These are phyloP conservation scores for Xerus inauris DNA, from an alignment of 2,113 vertebrate species.

Conservation along the genomic window DNA sequence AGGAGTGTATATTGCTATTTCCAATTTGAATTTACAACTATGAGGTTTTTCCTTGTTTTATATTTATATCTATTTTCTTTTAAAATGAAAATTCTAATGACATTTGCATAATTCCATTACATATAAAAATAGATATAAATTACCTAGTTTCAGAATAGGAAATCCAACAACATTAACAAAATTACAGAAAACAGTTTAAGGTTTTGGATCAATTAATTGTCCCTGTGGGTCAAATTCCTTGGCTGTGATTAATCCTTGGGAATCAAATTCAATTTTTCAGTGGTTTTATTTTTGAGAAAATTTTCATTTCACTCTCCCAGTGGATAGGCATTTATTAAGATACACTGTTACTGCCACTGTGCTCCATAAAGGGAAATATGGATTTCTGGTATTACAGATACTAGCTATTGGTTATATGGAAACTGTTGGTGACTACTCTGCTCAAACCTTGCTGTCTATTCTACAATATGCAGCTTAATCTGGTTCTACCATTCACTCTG, in stretches of 20 bases:
- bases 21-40: constrained; percentile 25
- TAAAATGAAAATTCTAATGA: constrained; percentile 46
- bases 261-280: background rate
- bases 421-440: background rate
- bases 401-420: background rate
- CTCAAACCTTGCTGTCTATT: background rate
- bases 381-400: background rate
- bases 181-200: constrained; percentile 9
- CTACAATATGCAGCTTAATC: background rate
- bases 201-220: background rate
- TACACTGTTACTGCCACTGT: background rate
- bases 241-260: background rate
- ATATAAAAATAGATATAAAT: background rate
- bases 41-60: background rate
- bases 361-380: background rate
- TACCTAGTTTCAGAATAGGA: constrained; percentile 12
- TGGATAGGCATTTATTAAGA: background rate
- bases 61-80: constrained; percentile 16
- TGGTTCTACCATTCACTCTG: background rate
- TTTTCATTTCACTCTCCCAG: background rate
- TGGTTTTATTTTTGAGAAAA: background rate
- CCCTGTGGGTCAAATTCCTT: background rate
- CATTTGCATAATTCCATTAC: background rate
- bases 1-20: background rate
- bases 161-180: constrained; percentile 40